phyloP scores from a whole-genome alignment of 2,797 vertebrate genomes.

The Semaprochilodus insignis region DNA sequence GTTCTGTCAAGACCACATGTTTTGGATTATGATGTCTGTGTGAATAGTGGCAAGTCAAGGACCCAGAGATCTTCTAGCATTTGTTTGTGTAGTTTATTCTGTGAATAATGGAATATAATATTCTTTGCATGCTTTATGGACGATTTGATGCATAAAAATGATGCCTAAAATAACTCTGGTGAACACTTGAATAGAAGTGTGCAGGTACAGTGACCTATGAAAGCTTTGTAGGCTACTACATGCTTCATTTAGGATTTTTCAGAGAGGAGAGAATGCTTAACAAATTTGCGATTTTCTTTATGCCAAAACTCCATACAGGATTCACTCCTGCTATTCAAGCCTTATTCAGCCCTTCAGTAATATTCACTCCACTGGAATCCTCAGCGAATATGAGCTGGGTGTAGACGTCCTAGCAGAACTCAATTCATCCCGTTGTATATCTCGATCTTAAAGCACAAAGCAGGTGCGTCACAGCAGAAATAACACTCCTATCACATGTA shows the following conservation, averaged over 20 bases:
- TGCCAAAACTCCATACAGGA: neutral
- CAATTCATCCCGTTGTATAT: neutral
- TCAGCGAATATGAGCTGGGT: neutral
- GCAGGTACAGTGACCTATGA: too few relatives aligned
- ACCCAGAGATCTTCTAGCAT: too few relatives aligned
- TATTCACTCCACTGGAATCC: neutral
- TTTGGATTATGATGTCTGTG: too few relatives aligned
- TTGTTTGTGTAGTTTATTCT: too few relatives aligned
- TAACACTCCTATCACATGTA: slow-evolving; percentile 13
- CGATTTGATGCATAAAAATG: too few relatives aligned
- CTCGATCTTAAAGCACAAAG: neutral
- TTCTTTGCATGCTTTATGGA: too few relatives aligned
- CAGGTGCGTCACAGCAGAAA: slow-evolving; percentile 15
- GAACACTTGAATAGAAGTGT: too few relatives aligned
- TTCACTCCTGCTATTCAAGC: neutral
- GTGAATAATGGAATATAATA: too few relatives aligned
- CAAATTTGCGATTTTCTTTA: too few relatives aligned
- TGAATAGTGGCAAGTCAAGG: too few relatives aligned
- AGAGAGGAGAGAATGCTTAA: neutral
- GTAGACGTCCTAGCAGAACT: slow-evolving; percentile 16
- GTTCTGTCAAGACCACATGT: too few relatives aligned
- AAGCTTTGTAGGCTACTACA: neutral
- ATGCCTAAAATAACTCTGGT: too few relatives aligned
- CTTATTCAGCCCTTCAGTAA: neutral
- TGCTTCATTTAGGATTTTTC: neutral